phyloP scores from a whole-genome alignment of 2,113 vertebrate genomes.

The Enhydra lutris region DNA sequence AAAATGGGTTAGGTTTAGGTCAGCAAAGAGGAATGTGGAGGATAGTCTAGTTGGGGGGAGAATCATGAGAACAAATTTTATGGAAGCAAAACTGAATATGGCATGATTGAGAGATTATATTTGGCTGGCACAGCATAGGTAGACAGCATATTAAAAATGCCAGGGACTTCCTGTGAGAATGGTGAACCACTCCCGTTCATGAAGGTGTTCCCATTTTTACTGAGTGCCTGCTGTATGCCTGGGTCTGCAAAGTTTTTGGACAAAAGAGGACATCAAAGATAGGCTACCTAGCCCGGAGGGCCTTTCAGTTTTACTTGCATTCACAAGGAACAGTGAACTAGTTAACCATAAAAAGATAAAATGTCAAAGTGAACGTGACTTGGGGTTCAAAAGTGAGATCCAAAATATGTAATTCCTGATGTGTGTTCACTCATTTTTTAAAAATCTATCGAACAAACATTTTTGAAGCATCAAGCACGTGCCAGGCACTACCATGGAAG shows the following conservation, averaged over 20 bases:
- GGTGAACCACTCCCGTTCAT: not conserved
- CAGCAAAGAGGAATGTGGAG: not conserved
- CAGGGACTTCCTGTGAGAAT: not conserved
- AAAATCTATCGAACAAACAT: too few relatives aligned
- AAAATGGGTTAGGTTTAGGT: not conserved
- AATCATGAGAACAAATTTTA: not conserved
- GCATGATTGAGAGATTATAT: not conserved
- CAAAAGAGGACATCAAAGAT: not conserved
- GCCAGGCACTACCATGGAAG: not conserved
- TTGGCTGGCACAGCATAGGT: not conserved
- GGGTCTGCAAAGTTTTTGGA: not conserved
- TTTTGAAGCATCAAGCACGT: too few relatives aligned
- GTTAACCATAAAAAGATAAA: not conserved
- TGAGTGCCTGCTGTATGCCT: not conserved
- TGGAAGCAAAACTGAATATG: not conserved
- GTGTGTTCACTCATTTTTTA: too few relatives aligned
- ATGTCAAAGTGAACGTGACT: not conserved
- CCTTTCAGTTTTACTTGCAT: not conserved
- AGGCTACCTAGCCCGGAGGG: not conserved
- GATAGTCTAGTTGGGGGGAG: not conserved
- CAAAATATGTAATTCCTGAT: too few relatives aligned
- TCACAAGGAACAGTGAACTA: not conserved
- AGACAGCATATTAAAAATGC: not conserved
- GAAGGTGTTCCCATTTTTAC: not conserved
- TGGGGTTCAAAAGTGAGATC: too few relatives aligned